These are phyloP conservation scores for Cheilosia urbana DNA, from an alignment of 2,888 invertebrate species.

Conservation along the genomic window DNA sequence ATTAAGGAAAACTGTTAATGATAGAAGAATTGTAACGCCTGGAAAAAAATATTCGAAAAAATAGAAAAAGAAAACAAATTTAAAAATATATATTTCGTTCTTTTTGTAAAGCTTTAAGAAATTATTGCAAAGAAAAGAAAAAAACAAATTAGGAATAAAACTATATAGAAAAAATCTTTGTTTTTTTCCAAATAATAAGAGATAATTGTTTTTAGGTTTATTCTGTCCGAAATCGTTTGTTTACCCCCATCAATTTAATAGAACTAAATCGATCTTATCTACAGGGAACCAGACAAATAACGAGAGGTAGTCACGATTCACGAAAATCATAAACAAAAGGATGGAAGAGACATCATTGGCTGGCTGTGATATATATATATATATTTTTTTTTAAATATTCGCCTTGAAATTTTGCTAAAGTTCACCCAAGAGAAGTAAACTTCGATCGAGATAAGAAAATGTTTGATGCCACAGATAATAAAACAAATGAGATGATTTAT, in stretches of 20 bases:
- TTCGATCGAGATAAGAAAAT: too few species aligned
- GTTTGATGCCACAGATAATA: too few species aligned
- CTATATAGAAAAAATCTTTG: neutral
- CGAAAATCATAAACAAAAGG: neutral
- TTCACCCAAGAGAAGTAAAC: too few species aligned
- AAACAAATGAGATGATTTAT: too few species aligned
- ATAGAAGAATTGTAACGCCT: conserved; percentile 98
- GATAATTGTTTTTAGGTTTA: conserved; percentile 33
- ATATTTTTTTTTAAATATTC: too few species aligned
- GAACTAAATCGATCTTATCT: neutral
- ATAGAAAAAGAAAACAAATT: conserved; percentile 76
- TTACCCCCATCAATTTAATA: conserved; percentile 23
- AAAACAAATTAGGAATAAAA: conserved; percentile 25
- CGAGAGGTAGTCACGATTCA: neutral
- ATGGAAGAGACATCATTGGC: too few species aligned
- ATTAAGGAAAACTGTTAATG: conserved; percentile 98
- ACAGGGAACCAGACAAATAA: conserved; percentile 3
- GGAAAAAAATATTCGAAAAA: conserved; percentile 84
- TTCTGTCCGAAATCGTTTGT: conserved; percentile 61
- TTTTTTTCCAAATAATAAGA: conserved; percentile 10
- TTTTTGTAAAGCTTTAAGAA: conserved; percentile 18
- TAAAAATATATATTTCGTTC: conserved; percentile 73
- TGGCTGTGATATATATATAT: too few species aligned
- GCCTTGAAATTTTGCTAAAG: too few species aligned
- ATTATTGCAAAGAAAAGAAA: conserved; percentile 22